phyloP scores from a whole-genome alignment of 2,113 vertebrate genomes.

The Equus quagga region DNA sequence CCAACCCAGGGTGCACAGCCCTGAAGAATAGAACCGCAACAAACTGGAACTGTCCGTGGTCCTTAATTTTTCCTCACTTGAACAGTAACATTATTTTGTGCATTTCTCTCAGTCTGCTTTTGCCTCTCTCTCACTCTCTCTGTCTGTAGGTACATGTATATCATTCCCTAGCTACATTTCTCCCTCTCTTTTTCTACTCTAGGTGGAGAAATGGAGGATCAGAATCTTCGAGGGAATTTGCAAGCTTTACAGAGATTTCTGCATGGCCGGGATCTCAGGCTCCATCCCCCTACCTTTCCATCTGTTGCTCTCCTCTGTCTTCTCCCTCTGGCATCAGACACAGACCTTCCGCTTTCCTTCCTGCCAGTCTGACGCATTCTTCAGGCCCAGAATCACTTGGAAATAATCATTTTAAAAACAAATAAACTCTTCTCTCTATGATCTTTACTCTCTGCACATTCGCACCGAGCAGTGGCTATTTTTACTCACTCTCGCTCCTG shows the following conservation, averaged over 20 bases:
- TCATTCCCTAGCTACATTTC: background rate
- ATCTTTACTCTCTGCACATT: constrained; percentile 78
- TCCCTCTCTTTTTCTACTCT: background rate
- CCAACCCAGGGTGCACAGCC: background rate
- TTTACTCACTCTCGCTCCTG: constrained; percentile 77
- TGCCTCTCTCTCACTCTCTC: background rate
- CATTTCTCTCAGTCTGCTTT: background rate
- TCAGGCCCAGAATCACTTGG: constrained; percentile 74
- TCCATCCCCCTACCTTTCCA: background rate
- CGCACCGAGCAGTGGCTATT: constrained; percentile 67
- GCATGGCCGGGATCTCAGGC: background rate
- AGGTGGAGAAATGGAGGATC: constrained; percentile 53
- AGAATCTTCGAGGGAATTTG: background rate
- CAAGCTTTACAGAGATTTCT: background rate
- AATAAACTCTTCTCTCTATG: constrained; percentile 75
- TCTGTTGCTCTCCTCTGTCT: constrained; percentile 52
- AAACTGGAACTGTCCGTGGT: background rate
- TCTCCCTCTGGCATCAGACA: constrained; percentile 49
- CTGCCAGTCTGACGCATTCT: constrained; percentile 63
- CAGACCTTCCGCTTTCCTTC: constrained; percentile 50
- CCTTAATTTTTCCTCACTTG: background rate
- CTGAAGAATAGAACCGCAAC: accelerated
- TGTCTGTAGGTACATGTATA: background rate
- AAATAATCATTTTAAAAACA: constrained; percentile 84
- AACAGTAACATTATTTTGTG: background rate